phyloP scores from a whole-genome alignment of 37 sponge, comb jelly and placozoan genomes.

The Haliclona indistincta region DNA sequence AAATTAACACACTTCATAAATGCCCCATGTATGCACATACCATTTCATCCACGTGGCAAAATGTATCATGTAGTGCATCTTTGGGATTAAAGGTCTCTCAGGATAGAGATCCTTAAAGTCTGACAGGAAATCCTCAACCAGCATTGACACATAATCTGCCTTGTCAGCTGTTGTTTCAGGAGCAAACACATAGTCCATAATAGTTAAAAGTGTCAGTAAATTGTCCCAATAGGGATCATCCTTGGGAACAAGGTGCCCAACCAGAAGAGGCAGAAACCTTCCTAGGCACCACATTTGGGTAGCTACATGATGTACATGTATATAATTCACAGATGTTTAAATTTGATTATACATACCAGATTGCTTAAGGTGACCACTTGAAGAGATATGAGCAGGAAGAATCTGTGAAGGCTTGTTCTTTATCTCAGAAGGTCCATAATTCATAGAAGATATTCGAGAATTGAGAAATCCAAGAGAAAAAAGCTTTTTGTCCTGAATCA shows the following conservation, averaged over 20 bases:
- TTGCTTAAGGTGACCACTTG: slow-evolving; percentile 19
- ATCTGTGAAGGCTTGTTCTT: slow-evolving; percentile 35
- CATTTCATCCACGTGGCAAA: slow-evolving; percentile 33
- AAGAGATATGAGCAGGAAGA: neutral
- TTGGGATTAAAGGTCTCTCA: slow-evolving; percentile 34
- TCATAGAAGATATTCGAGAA: slow-evolving; percentile 14
- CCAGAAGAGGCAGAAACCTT: slow-evolving; percentile 49
- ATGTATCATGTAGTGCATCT: slow-evolving; percentile 64
- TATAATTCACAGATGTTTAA: neutral
- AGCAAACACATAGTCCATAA: slow-evolving; percentile 61
- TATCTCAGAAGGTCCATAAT: slow-evolving; percentile 20
- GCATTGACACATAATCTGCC: slow-evolving; percentile 4
- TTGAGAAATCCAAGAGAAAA: slow-evolving; percentile 34
- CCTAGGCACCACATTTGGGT: slow-evolving; percentile 72
- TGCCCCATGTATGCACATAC: slow-evolving; percentile 9
- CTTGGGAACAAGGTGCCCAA: slow-evolving; percentile 51
- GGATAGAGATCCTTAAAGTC: slow-evolving; percentile 42
- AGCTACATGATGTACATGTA: slow-evolving; percentile 29
- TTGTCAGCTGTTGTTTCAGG: slow-evolving; percentile 35
- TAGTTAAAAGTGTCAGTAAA: slow-evolving; percentile 51
- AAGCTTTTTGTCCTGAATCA: slow-evolving; percentile 16
- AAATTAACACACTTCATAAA: neutral
- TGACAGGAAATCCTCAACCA: slow-evolving; percentile 29
- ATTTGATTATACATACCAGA: slow-evolving; percentile 3
- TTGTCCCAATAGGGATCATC: slow-evolving; percentile 43